Evolutionary conservation across 2,113 vertebrate species (phyloP), one percentile per base, ranked within the genome.

Genomic region (Mirounga angustirostris): DNA sequence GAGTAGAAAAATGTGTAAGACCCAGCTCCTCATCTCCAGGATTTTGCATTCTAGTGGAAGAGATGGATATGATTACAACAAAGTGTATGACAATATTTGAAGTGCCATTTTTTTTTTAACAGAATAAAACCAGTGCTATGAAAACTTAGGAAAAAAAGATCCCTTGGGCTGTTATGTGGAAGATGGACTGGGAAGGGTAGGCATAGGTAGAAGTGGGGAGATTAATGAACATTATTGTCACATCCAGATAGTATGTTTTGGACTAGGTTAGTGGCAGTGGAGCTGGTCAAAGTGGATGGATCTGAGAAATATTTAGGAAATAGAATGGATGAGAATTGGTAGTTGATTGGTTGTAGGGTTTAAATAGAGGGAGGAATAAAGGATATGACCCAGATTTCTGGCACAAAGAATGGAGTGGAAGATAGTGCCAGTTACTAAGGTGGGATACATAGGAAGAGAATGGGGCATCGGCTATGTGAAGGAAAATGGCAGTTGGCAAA

Each of bases 301-400:
- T 82, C 28, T 90, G 89, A 82, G 80, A 96, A 67, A 93, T 43
- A 88, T 73, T 85, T 67, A 78, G 46, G 36, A 59, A 93, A 65
- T 46, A 58, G 43, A 28, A 50, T 74, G 43, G 69, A 71, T 46
- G 58, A 26, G 69, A 94, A 89, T 63, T 92, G 65, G 74, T 28
- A 67, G 28, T 59, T 59, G 78, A 30, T 63, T 26, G 69, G 3
- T 76, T 81, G 36, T 63, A 30, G 36, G 12, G 46, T 58, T 90
- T 50, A 58, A 69, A 63, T 46, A 73, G 28, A 52, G 12, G 24
- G 52, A 95, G 28, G 61, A 93, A 61, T 30, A 76, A 71, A 96
- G 14, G 24, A 50, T 69, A 15, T 88, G 71, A 46, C 14, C 7
- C 30, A 85, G 88, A 26, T 80, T 95, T 82, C 28, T 83, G 36